Evolutionary conservation across 2,797 vertebrate species (phyloP), one percentile per base, ranked within the genome.

Genomic region (Pantherophis alleghaniensis): DNA sequence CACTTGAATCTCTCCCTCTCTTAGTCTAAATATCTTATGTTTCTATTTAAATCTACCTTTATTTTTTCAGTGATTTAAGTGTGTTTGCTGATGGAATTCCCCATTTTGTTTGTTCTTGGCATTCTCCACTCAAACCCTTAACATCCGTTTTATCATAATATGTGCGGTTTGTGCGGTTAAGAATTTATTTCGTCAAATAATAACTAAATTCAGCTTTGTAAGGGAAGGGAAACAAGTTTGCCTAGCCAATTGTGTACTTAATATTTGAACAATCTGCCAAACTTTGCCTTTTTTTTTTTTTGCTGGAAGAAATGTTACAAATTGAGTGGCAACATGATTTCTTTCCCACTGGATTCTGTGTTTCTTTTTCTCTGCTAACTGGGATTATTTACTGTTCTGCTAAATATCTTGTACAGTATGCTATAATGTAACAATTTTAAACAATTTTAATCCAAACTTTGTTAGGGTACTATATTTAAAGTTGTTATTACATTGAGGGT

Each of bases 101-200:
- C 55, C 0, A 2, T 47, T 42, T 59, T 88, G 16, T 88, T 59
- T 59, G 18, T 22, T 59, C 6, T 28, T 91, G 69, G 55, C 6
- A 20, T 55, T 61, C 60, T 60, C 28, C 18, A 61, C 3, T 63
- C 66, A 26, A 51, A 37, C 20, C 60, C 37, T 89, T 87, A 51
- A 24, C 26, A 26, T 26, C 20, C 28, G 6, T 61, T 51, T 51
- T 51, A 51, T 51, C 7, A 51, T 51, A 1, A 51, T 51, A 28
- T 22, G 1, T 4, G 5, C 1, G 2, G 4, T n/a, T 61, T 51
- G 1, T 12, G 4, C 6, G 1, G 2, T n/a, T 86, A 61, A 20
- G 28, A 53, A 37, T 9, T 24, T 22, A 11, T 37, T 87, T 37
- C 16, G n/a, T 91, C 9, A 74, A n/a, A 47, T 28, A 26, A 11